These are phyloP conservation scores for Bombus superbus DNA, from an alignment of 1,140 invertebrate genomes.

Conservation along the genomic window DNA sequence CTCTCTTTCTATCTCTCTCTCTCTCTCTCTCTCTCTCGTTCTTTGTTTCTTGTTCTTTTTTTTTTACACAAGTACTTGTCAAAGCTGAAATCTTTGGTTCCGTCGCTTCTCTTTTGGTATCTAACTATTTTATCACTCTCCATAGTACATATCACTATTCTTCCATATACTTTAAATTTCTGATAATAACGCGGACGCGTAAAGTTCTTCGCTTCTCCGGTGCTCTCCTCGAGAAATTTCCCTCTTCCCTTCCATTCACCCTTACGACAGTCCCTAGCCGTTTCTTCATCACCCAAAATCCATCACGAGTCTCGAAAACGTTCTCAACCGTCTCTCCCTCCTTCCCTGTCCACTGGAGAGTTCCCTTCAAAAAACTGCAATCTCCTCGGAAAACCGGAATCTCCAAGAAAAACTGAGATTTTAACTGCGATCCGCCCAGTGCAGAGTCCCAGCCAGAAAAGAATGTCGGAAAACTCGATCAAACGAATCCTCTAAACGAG, in stretches of 20 bases:
- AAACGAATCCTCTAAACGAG: conserved; percentile 70
- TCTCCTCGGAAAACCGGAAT: too few relatives aligned
- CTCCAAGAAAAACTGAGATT: too few relatives aligned
- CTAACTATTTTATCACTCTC: neutral
- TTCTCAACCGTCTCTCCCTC: neutral
- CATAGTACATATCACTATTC: neutral
- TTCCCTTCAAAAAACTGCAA: too few relatives aligned
- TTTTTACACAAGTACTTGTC: neutral
- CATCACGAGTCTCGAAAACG: neutral
- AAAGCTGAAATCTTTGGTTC: neutral
- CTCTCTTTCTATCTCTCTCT: neutral
- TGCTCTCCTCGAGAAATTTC: too few relatives aligned
- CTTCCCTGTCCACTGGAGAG: too few relatives aligned
- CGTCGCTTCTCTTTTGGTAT: neutral
- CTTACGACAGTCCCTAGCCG: neutral
- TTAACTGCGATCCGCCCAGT: too few relatives aligned
- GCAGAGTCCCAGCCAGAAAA: too few relatives aligned
- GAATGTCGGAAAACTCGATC: neutral
- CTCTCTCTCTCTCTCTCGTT: neutral
- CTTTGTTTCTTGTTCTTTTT: neutral
- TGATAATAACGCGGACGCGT: neutral
- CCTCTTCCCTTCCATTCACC: neutral
- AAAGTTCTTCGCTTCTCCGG: neutral
- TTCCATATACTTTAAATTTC: neutral
- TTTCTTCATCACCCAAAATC: neutral